These are phyloP conservation scores for Lottia gigantea DNA, from an alignment of 2,888 invertebrate species.

Conservation along the genomic window DNA sequence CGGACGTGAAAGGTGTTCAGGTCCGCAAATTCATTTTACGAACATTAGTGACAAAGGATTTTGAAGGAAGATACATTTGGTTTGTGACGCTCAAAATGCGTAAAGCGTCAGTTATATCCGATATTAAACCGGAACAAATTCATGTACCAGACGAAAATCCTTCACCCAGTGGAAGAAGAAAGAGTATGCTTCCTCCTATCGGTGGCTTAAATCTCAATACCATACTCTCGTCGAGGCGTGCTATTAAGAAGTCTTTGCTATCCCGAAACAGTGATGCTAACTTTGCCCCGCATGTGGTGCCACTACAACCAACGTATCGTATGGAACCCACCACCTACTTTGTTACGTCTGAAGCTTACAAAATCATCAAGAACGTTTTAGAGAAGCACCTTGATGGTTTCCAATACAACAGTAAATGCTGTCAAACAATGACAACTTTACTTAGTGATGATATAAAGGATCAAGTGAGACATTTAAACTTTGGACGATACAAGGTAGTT, in stretches of 20 bases:
- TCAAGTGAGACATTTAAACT: slow-evolving; percentile 41
- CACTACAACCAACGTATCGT: slow-evolving; percentile 42
- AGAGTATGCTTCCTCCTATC: background rate
- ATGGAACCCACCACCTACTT: slow-evolving; percentile 48
- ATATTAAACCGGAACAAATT: too few species aligned
- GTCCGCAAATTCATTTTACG: too few species aligned
- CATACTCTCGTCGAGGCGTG: background rate
- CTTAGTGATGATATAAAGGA: slow-evolving; percentile 54
- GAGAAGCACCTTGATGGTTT: slow-evolving; percentile 40
- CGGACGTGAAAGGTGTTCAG: too few species aligned
- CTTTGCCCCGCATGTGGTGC: background rate
- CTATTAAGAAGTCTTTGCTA: background rate
- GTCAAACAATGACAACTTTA: slow-evolving; percentile 41
- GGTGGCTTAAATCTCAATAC: background rate
- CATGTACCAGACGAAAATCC: too few species aligned
- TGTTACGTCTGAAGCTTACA: slow-evolving; percentile 30
- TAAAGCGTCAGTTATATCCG: too few species aligned
- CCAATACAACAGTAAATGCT: slow-evolving; percentile 43
- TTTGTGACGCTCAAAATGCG: too few species aligned
- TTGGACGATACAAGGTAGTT: slow-evolving; percentile 51
- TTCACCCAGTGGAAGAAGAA: background rate
- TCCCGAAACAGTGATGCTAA: background rate
- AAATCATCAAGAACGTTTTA: slow-evolving; percentile 36
- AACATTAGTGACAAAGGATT: too few species aligned
- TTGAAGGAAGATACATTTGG: too few species aligned